Evolutionary conservation across 2,797 vertebrate genomes (phyloP), one percentile per base, ranked within the genome.

Genomic region (Pseudotriccus pelzelni): DNA sequence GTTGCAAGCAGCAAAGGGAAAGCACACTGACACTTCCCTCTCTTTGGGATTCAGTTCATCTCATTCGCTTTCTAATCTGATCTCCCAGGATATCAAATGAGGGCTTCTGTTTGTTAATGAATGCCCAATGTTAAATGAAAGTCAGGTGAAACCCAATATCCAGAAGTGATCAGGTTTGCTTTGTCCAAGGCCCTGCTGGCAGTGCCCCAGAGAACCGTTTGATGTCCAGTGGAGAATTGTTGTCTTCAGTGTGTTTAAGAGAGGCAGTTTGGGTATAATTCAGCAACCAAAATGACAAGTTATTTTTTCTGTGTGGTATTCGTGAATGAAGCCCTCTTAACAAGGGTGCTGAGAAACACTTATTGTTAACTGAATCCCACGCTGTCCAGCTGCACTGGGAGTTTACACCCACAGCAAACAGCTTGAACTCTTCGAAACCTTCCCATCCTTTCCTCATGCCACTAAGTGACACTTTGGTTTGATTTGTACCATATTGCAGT

Each of bases 391-490:
- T 63, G 47, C 58, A 66, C 79, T 64, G 25, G 94, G 93, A 47
- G 82, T 95, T 84, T 90, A 43, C 66, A 94, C 80, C 1, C 89
- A 87, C 63, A 95, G 55, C 87, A 96, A 92, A 39, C 75, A n/a
- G 39, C 13, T 56, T 66, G 8, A 56, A 43, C 64, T 94, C 91
- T 19, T n/a, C 20, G 56, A 93, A 97, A 37, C 94, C 94, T 7
- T 43, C 93, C 73, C 59, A 68, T 67, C 24, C 37, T 90, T 76
- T 84, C 52, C 49, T 96, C 80, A 47, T 94, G 87, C 56, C 79
- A 39, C 68, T 87, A 25, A 95, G 43, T 22, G 88, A 97, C 39
- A 94, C 28, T 75, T 96, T 92, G 27, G 90, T 97, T 81, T 97
- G 47, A 50, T 52, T 73, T 80, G 70, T n/a, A 5, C 73, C 72